Evolutionary conservation across 2,797 vertebrate species (phyloP).

Genomic region (Garrulus glandarius): DNA sequence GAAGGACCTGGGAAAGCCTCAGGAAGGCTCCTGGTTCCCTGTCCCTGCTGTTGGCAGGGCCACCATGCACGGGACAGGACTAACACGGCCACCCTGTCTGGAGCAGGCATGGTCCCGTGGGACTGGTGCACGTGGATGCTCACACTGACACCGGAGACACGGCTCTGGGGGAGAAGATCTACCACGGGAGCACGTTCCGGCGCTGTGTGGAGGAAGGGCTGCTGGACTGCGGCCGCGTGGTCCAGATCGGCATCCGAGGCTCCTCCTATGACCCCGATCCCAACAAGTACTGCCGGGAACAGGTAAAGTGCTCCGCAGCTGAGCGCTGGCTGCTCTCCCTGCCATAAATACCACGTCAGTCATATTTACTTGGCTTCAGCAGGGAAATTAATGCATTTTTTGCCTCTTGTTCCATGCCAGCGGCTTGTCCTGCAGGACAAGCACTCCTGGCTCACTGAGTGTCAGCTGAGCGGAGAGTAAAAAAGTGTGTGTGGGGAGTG

Average conservation of each 20-base stretch:
- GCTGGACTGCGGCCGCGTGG: conserved; percentile 85
- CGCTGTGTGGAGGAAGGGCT: conserved; percentile 90
- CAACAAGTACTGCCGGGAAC: conserved; percentile 80
- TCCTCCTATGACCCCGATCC: conserved; percentile 79
- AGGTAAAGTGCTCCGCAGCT: conserved; percentile 71
- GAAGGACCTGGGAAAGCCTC: not conserved
- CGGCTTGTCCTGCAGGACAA: accelerated
- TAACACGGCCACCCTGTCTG: accelerated
- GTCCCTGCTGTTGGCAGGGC: accelerated
- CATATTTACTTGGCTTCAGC: not conserved
- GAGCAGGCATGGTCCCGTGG: conserved; percentile 85
- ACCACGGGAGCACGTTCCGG: conserved; percentile 88
- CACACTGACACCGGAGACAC: conserved; percentile 84
- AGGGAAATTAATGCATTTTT: not conserved
- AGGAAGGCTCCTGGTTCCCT: not conserved
- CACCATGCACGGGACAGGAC: accelerated
- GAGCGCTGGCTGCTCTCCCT: accelerated
- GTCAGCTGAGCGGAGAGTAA: not conserved
- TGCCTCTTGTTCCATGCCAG: not conserved
- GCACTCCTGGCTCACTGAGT: accelerated
- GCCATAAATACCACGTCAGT: accelerated
- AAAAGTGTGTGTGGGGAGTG: not conserved
- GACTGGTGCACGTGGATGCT: conserved; percentile 91
- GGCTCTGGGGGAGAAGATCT: conserved; percentile 86
- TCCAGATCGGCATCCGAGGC: conserved; percentile 91